phyloP scores from a whole-genome alignment of 2,888 invertebrate species.

The Xestia c-nigrum region DNA sequence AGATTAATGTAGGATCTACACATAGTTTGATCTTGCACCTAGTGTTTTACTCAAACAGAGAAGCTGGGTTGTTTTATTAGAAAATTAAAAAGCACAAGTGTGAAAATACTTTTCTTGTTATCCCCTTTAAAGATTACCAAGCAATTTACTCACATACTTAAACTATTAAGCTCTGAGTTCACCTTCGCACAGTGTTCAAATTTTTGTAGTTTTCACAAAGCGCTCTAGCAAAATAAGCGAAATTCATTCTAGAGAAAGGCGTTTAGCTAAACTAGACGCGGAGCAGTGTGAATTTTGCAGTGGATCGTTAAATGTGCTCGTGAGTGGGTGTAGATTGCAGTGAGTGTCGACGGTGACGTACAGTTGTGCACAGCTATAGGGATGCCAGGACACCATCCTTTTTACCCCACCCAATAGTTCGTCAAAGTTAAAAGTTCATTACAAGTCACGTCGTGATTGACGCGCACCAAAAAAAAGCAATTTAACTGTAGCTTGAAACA shows the following conservation, averaged over 20 bases:
- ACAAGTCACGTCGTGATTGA: constrained; percentile 23
- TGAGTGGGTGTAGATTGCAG: constrained; percentile 52
- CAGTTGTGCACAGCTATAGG: constrained; percentile 23
- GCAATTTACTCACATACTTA: constrained; percentile 17
- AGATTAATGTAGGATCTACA: constrained; percentile 9
- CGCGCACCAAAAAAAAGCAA: constrained; percentile 24
- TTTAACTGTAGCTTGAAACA: constrained; percentile 34
- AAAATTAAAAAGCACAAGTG: background rate
- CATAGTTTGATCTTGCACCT: background rate
- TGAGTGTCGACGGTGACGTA: constrained; percentile 12
- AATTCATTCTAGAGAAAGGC: constrained; percentile 61
- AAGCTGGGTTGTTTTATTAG: background rate
- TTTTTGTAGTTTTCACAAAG: constrained; percentile 48
- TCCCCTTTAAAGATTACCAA: constrained; percentile 6
- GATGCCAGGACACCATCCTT: constrained; percentile 16
- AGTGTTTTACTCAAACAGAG: background rate
- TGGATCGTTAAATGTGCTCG: constrained; percentile 55
- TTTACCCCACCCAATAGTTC: background rate
- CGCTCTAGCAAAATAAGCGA: constrained; percentile 49
- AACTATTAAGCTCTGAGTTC: constrained; percentile 25
- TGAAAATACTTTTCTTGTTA: background rate
- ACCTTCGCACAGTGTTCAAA: constrained; percentile 31
- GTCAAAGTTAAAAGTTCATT: background rate
- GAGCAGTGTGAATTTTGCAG: constrained; percentile 65
- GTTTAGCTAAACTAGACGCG: constrained; percentile 56